Conservation (phyloP, 2,888 invertebrate genomes). For the Gymnosoma rotundatum region DNA sequence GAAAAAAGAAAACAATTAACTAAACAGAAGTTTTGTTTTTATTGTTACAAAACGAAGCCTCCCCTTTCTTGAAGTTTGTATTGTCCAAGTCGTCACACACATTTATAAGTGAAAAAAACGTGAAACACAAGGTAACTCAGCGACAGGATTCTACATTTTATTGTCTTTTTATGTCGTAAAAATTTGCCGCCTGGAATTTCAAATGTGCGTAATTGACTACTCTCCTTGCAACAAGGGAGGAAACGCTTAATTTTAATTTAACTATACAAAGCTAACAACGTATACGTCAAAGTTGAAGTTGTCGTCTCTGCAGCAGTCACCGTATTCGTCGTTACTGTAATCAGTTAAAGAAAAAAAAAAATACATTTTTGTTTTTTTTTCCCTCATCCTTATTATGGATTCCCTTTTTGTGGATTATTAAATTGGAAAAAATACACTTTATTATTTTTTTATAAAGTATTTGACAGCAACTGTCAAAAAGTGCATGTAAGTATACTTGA, state of each 20-base stretch:
- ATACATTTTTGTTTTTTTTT: background rate
- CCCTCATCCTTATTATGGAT: constrained; percentile 14
- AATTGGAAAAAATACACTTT: constrained; percentile 37
- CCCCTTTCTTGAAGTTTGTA: constrained; percentile 22
- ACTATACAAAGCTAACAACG: constrained; percentile 24
- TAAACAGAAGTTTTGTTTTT: constrained; percentile 23
- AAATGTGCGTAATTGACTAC: constrained; percentile 43
- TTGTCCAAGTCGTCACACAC: constrained; percentile 5
- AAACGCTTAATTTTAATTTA: constrained; percentile 63
- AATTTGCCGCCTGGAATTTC: constrained; percentile 53
- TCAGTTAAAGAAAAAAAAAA: constrained; percentile 1
- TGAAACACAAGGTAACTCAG: background rate
- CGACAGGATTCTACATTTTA: constrained; percentile 23
- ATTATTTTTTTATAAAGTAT: constrained; percentile 57
- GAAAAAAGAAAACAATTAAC: constrained; percentile 14
- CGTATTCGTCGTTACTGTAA: constrained; percentile 7
- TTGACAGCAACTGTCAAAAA: constrained; percentile 72
- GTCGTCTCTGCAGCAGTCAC: background rate
- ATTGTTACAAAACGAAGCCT: constrained; percentile 27
- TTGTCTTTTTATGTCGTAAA: constrained; percentile 22
- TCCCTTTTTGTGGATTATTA: constrained; percentile 50
- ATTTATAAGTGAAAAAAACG: background rate
- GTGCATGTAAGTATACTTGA: constrained; percentile 79
- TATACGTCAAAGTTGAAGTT: background rate
- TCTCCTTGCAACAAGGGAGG: constrained; percentile 62